A percentile compares a stretch with the other conserved stretches of the same genome.
Evolutionary conservation across 2,113 vertebrate genomes (phyloP).

Genomic region (Psephotus haematonotus): DNA sequence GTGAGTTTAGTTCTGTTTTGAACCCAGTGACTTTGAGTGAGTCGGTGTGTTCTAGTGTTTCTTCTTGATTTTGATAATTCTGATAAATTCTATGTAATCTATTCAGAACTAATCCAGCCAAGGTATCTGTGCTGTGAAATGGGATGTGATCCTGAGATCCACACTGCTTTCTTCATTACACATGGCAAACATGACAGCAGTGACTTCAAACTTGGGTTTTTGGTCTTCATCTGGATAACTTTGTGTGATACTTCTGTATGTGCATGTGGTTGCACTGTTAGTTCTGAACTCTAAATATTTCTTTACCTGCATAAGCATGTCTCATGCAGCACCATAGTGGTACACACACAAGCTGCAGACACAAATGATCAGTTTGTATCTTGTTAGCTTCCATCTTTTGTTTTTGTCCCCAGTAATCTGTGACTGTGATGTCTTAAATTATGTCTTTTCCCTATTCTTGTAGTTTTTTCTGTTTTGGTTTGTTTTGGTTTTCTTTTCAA

Average conservation of each 20-base stretch:
- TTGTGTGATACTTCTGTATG: background rate
- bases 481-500: background rate
- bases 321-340: background rate
- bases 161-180: fast-evolving
- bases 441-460: background rate
- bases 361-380: background rate
- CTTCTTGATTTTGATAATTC: background rate
- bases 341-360: fast-evolving
- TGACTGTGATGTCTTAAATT: background rate
- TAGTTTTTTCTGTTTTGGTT: background rate
- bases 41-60: background rate
- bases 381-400: background rate
- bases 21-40: background rate
- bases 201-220: background rate
- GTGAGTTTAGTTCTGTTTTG: background rate
- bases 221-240: background rate
- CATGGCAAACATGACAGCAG: background rate
- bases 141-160: background rate
- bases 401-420: background rate
- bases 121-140: background rate
- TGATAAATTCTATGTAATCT: background rate
- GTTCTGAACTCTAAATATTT: background rate
- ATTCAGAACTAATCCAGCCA: background rate
- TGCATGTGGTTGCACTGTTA: background rate
- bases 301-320: background rate